phyloP scores from a whole-genome alignment of 2,888 invertebrate genomes.

The Ellobium chinense region DNA sequence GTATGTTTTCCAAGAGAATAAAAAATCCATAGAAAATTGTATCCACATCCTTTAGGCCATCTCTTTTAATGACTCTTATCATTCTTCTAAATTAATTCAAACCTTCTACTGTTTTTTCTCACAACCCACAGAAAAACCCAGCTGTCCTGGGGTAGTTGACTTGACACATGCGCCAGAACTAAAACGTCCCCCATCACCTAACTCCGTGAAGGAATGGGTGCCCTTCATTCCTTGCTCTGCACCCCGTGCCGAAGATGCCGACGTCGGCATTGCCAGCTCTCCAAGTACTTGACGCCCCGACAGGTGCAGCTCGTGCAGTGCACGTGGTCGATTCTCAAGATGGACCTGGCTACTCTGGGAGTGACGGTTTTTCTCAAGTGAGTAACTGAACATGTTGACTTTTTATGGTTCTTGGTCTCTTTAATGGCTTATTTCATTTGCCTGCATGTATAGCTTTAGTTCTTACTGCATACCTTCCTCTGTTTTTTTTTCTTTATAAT shows the following conservation, averaged over 20 bases:
- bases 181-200: background rate
- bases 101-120: background rate
- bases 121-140: background rate
- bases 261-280: slow-evolving; percentile 36
- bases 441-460: background rate
- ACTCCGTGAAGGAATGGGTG: background rate
- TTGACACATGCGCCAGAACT: background rate
- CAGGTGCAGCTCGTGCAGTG: slow-evolving; percentile 67
- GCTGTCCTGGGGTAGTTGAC: no score
- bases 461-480: background rate
- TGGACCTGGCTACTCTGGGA: slow-evolving; percentile 62
- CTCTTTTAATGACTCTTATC: no score
- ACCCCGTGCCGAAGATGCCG: slow-evolving; percentile 14
- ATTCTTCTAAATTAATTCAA: no score
- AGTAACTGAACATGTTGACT: slow-evolving; percentile 12
- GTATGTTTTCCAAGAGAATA: no score
- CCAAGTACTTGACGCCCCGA: slow-evolving; percentile 58
- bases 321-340: slow-evolving; percentile 67
- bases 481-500: background rate
- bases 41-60: no score
- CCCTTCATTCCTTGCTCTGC: slow-evolving; percentile 9
- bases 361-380: slow-evolving; percentile 65
- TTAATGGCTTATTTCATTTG: no score
- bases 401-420: no score
- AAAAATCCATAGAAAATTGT: no score